Evolutionary conservation across 2,113 vertebrate genomes (phyloP), one percentile per base, ranked within the genome.

Genomic region (Galeopterus variegatus): DNA sequence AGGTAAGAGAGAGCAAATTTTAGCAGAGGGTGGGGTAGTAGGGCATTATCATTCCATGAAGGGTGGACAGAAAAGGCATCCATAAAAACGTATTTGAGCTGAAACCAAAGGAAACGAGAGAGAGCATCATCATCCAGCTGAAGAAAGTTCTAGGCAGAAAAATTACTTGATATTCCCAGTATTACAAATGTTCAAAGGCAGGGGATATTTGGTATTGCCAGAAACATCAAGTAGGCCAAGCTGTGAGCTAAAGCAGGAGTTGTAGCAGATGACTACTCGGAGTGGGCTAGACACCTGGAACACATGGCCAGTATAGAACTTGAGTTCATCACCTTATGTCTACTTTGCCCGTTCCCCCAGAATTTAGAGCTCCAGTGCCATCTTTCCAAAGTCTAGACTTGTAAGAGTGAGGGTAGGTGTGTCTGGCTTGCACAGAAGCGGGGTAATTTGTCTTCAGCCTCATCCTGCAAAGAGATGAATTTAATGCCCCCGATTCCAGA

Each of bases 21-120:
- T 1, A 73, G 24, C 15, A 60, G 7, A 9, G 24, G 31, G 31
- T n/a, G 2, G 0, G 13, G 17, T 48, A n/a, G 8, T 41, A 1
- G 33, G 21, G 0, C 1, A 14, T 21, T 23, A 26, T 31, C 24
- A 24, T 26, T 41, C 18, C 79, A 26, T 41, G 26, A 23, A 60
- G n/a, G n/a, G 23, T 24, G 56, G 79, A 41, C 13, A 60, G 79
- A 81, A 60, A 60, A 60, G 54, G 13, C n/a, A 81, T 41, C 56
- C 15, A n/a, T 58, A 1, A 36, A 18, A 80, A 36, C 52, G 13
- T 36, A 75, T 80, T 58, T 24, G 21, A 81, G n/a, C 28, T 60
- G 12, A 41, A 81, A 75, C 41, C 11, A 24, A 36, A 81, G n/a
- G 54, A 41, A 80, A 81, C 14, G 0, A 81, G 13, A 4, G 14